Evolutionary conservation across 2,888 invertebrate species (phyloP), one percentile per base, ranked within the genome.

Genomic region (Cylindroiulus punctatus): DNA sequence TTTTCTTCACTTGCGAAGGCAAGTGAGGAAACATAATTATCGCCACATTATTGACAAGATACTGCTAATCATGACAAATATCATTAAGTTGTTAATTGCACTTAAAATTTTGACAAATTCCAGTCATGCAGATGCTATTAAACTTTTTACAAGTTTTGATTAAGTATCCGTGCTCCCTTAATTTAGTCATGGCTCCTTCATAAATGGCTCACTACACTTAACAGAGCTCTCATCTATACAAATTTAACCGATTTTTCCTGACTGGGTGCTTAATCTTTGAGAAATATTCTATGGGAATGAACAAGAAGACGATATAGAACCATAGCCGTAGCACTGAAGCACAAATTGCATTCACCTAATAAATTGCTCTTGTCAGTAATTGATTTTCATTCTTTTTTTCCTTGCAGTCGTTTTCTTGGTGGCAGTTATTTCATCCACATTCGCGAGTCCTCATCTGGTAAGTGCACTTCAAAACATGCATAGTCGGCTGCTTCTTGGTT

Each of bases 391-490:
- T 44, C 30, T 85, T 82, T 86, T 86, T 36, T 86, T 81, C 19
- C 82, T 81, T 86, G 22, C 22, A 86, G 86, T 81, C 36, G n/a
- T 82, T 32, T 82, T 86, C 65, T 86, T 81, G 81, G 40, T 82
- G 40, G 81, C 82, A 42, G 42, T 86, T 44, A 26, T 86, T n/a
- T 81, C 82, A 10, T 82, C 40, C 22, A 36, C 86, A 30, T 26
- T 44, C 22, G 86, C 86, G 17, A 86, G 26, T 26, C 86, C 86
- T 42, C 86, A 52, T 81, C 81, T 86, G 81, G 86, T 86, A 86
- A 81, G 86, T 82, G 26, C 47, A 44, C 22, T 40, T 84, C 14
- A 76, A 76, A 76, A 30, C 30, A 76, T 14, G 30, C 76, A 76
- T 76, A 76, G 17, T 2, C 36, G 36, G 17, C 30, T 76, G 52